Base-by-base conservation (phyloP, 2,113 vertebrate species). In the Heterotilapia buettikoferi region DNA sequence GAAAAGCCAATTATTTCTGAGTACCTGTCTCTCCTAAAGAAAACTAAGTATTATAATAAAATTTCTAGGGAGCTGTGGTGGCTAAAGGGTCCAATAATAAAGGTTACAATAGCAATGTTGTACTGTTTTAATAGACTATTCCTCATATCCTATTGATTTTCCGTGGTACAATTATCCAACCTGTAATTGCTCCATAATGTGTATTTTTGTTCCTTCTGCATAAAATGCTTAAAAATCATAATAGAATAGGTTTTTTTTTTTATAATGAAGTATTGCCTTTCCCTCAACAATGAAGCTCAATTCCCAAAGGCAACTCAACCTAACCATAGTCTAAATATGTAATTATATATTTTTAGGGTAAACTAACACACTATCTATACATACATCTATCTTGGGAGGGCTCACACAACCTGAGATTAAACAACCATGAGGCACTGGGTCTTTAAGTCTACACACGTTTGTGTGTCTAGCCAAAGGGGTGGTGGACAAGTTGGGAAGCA, bases 341-440 rank as follows among this genome's bases (percentile, higher is more conserved):
- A 31, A 31, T 82, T 71, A 59, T 86, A 66, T 84, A 59, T 61
- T 26, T 38, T 54, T 40, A 19, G 26, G 6, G 56, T 56, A 52
- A 80, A 88, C 79, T 45, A 66, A 88, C 33, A 50, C 45, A 38
- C 31, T 36, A 2, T 57, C 76, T 78, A 40, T 59, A 61, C 18
- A 76, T 78, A 33, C 21, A 18, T 45, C 7, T 54, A 40, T 31
- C 73, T 33, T n/a, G 24, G 24, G 24, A 18, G 76, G 63, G 80
- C 59, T 24, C 47, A 50, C 84, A 82, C 87, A 76, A 93, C 85
- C 89, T 36, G 80, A 56, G 85, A 82, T 83, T 73, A 82, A 89
- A 81, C 84, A 68, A 71, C 85, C 89, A 66, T 31, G 26, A 86
- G 84, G 79, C 36, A 26, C 31, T 3, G 40, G 38, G 66, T 80